Conservation (phyloP, 2,888 invertebrate genomes). For the Micoletzkya japonica region DNA sequence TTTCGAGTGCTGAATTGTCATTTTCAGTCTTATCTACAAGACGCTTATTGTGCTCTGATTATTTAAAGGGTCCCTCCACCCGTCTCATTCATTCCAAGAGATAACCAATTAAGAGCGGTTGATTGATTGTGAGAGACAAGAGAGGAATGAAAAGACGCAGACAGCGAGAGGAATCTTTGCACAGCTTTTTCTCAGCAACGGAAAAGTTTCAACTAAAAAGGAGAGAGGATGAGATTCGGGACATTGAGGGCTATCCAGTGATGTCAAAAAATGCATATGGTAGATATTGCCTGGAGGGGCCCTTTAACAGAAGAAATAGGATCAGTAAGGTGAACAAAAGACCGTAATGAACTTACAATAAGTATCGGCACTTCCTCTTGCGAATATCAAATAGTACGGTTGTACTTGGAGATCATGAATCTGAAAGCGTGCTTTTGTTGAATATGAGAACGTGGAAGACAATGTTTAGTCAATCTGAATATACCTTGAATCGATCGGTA, state of each 20-base stretch:
- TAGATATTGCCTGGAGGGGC: background rate
- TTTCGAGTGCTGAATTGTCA: slow-evolving; percentile 42
- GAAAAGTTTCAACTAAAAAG: too few species aligned
- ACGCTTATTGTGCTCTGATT: too few species aligned
- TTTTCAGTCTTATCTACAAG: background rate
- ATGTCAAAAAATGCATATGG: background rate
- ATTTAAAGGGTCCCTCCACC: too few species aligned
- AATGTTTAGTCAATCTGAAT: background rate
- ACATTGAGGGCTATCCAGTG: background rate
- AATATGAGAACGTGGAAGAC: background rate
- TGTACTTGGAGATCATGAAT: slow-evolving; percentile 43
- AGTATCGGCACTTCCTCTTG: slow-evolving; percentile 44
- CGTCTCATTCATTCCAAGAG: too few species aligned
- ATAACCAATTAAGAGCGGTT: too few species aligned
- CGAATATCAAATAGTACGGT: slow-evolving; percentile 44
- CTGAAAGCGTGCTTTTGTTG: slow-evolving; percentile 23
- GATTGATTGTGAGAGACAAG: too few species aligned
- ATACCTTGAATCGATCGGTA: slow-evolving; percentile 40
- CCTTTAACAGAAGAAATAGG: background rate
- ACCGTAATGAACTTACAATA: slow-evolving; percentile 38
- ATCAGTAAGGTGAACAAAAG: background rate
- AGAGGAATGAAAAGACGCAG: too few species aligned
- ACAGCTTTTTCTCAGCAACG: too few species aligned
- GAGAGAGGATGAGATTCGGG: too few species aligned
- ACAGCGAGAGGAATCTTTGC: too few species aligned